phyloP scores from a whole-genome alignment of 2,888 invertebrate genomes.

The Eustalomyia histrio region DNA sequence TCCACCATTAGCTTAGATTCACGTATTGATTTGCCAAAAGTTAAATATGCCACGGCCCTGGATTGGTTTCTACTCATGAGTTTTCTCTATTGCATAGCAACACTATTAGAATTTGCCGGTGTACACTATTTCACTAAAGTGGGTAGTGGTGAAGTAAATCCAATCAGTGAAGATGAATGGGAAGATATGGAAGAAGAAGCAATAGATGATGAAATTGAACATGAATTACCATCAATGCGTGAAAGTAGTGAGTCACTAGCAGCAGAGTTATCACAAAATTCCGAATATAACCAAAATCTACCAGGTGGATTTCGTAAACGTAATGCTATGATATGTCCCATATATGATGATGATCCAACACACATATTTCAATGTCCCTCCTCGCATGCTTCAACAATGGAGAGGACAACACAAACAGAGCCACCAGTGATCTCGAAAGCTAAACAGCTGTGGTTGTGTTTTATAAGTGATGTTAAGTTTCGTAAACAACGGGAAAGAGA shows the following conservation, averaged over 20 bases:
- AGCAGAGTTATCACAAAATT: constrained; percentile 72
- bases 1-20: constrained; percentile 95
- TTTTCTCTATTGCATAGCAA: constrained; percentile 95
- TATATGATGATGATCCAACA: constrained; percentile 82
- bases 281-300: constrained; percentile 68
- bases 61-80: constrained; percentile 97
- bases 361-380: constrained; percentile 77
- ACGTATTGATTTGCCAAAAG: constrained; percentile 93
- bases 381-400: constrained; percentile 84
- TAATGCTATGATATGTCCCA: constrained; percentile 83
- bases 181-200: constrained; percentile 83
- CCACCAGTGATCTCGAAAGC: constrained; percentile 85
- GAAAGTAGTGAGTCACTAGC: constrained; percentile 67
- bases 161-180: constrained; percentile 88
- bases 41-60: constrained; percentile 94
- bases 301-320: constrained; percentile 79
- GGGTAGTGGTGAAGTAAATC: constrained; percentile 89
- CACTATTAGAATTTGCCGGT: constrained; percentile 95
- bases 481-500: constrained; percentile 87
- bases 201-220: constrained; percentile 59
- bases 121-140: constrained; percentile 97
- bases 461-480: constrained; percentile 88
- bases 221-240: constrained; percentile 61
- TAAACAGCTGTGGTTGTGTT: constrained; percentile 89
- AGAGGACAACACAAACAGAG: constrained; percentile 91